Evolutionary conservation across 2,113 vertebrate species (phyloP).

Genomic region (Mungos mungo): DNA sequence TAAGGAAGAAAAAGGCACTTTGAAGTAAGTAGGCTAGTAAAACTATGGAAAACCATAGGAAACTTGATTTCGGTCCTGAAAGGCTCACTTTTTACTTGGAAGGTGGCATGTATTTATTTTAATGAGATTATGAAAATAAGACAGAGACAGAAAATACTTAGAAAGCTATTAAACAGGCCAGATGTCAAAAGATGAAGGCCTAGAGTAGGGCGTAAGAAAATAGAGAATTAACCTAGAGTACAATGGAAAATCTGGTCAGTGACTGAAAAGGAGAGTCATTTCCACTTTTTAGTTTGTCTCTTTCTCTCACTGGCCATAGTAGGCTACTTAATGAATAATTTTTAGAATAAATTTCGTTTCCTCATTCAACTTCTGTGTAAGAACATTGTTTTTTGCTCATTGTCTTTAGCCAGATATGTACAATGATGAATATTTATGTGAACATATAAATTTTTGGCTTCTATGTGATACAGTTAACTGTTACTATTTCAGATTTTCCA

Average conservation of each 20-base stretch:
- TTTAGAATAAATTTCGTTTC: neutral
- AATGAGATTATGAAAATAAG: neutral
- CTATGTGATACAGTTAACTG: neutral
- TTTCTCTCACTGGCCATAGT: neutral
- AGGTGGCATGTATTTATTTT: neutral
- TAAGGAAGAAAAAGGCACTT: neutral
- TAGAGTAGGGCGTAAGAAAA: neutral
- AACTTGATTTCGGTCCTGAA: neutral
- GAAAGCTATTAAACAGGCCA: neutral
- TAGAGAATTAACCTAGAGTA: neutral
- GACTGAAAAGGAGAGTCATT: neutral
- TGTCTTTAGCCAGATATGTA: neutral
- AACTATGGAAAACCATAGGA: neutral
- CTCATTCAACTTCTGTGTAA: neutral
- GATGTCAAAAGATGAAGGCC: neutral
- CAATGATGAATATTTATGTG: neutral
- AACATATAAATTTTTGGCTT: neutral
- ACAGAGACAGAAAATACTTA: neutral
- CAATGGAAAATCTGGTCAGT: neutral
- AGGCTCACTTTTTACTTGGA: neutral
- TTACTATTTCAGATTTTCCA: neutral
- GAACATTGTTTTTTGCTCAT: neutral
- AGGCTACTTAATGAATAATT: neutral
- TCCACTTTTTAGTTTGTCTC: neutral
- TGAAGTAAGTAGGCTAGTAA: neutral